Evolutionary conservation across 2,113 vertebrate genomes (phyloP).

Genomic region (Anoura caudifer): DNA sequence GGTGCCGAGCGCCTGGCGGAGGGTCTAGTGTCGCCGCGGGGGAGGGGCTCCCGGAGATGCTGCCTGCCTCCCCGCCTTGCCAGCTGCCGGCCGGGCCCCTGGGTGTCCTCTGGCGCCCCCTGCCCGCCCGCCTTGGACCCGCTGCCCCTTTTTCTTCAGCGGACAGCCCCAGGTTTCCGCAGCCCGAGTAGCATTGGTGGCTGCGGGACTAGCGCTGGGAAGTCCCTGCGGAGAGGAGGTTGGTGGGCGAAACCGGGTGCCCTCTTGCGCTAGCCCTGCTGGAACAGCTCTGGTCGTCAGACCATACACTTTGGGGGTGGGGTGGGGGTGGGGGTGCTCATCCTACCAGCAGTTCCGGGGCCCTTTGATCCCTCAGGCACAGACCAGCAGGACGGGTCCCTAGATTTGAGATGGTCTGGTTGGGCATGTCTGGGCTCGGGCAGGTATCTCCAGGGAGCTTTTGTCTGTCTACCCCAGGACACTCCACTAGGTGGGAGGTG

Average conservation of each 20-base stretch:
- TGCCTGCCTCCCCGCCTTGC: conserved; percentile 55
- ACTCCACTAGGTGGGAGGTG: not conserved
- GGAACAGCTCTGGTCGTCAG: not conserved
- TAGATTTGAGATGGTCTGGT: not conserved
- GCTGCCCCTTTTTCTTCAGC: conserved; percentile 33
- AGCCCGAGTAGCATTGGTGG: conserved; percentile 12
- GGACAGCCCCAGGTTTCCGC: conserved; percentile 60
- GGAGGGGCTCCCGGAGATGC: conserved; percentile 64
- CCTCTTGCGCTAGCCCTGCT: not conserved
- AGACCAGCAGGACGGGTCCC: not conserved
- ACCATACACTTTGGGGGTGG: not conserved
- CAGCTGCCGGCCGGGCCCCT: conserved; percentile 67
- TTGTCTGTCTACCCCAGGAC: not conserved
- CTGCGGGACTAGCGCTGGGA: conserved; percentile 50
- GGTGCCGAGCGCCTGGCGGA: conserved; percentile 35
- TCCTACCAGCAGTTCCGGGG: not conserved
- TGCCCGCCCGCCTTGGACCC: conserved; percentile 64
- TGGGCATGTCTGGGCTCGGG: conserved; percentile 1
- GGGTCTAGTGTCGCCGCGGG: conserved; percentile 45
- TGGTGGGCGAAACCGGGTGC: conserved; percentile 38
- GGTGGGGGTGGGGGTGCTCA: not conserved
- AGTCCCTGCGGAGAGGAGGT: conserved; percentile 57
- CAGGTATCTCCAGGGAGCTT: not conserved
- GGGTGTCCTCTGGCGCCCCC: conserved; percentile 74
- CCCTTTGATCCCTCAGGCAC: not conserved